phyloP scores from a whole-genome alignment of 2,888 invertebrate genomes.

The Hydriomena furcata region DNA sequence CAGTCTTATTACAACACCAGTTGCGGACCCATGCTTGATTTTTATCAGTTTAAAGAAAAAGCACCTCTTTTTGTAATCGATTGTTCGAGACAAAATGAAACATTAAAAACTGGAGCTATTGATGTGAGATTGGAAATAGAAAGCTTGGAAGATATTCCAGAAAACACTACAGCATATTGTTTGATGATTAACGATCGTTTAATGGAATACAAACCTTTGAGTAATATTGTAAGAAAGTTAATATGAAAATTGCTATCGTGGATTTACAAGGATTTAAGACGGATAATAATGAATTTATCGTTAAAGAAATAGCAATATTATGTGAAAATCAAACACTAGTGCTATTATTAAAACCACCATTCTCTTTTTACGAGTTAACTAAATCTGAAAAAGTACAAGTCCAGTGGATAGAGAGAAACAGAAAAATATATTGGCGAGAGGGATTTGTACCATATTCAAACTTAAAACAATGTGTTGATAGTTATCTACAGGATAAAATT shows the following conservation, averaged over 20 bases:
- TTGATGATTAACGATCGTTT: constrained; percentile 13
- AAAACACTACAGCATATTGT: constrained; percentile 36
- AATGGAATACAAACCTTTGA: constrained; percentile 15
- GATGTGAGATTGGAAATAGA: constrained; percentile 41
- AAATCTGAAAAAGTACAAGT: background rate
- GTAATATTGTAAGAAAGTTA: no score
- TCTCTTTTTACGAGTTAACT: background rate
- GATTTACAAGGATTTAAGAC: no score
- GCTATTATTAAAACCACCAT: background rate
- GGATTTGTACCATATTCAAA: background rate
- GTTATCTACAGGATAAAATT: background rate
- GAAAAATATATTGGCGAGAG: background rate
- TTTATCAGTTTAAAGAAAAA: no score
- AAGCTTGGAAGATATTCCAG: constrained; percentile 28
- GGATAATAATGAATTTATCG: background rate
- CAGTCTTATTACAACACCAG: no score
- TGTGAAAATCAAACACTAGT: background rate
- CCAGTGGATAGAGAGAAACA: background rate
- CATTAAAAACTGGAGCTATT: constrained; percentile 7
- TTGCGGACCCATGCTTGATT: no score
- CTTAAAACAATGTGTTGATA: background rate
- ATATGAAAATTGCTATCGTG: no score
- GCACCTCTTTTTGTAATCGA: no score
- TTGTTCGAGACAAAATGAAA: no score
- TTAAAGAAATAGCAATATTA: background rate